Conservation (phyloP, 2,797 vertebrate species). For the Catostomus latipinnis region DNA sequence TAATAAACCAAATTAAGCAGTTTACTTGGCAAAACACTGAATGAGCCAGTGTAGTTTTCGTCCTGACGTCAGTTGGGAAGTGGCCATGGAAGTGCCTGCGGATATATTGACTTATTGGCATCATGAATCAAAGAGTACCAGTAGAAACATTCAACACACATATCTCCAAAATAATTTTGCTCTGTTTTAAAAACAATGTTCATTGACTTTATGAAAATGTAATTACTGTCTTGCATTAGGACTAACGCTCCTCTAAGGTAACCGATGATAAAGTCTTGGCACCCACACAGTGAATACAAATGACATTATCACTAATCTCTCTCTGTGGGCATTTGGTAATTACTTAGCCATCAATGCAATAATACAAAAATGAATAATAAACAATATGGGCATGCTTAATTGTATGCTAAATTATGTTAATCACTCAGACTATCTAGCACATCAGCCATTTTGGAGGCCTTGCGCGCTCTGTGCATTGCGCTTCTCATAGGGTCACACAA, state of each 20-base stretch:
- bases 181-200: background rate
- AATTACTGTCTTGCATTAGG: constrained; percentile 19
- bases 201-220: background rate
- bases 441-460: constrained; percentile 69
- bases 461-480: constrained; percentile 61
- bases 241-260: constrained; percentile 19
- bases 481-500: constrained; percentile 65
- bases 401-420: constrained; percentile 63
- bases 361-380: constrained; percentile 33
- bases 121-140: background rate
- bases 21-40: background rate
- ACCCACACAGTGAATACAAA: background rate
- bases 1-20: too few species aligned
- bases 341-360: constrained; percentile 38
- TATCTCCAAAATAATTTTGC: constrained; percentile 3
- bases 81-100: background rate
- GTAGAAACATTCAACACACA: too few species aligned
- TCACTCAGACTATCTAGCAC: constrained; percentile 66
- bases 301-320: constrained; percentile 28
- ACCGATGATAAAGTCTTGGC: constrained; percentile 18
- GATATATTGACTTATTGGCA: constrained; percentile 16
- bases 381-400: constrained; percentile 57
- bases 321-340: constrained; percentile 35
- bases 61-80: constrained; percentile 1
- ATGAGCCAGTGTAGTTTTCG: background rate